Base-by-base conservation (phyloP, 2,888 invertebrate species). In the Hylaea fasciaria region DNA sequence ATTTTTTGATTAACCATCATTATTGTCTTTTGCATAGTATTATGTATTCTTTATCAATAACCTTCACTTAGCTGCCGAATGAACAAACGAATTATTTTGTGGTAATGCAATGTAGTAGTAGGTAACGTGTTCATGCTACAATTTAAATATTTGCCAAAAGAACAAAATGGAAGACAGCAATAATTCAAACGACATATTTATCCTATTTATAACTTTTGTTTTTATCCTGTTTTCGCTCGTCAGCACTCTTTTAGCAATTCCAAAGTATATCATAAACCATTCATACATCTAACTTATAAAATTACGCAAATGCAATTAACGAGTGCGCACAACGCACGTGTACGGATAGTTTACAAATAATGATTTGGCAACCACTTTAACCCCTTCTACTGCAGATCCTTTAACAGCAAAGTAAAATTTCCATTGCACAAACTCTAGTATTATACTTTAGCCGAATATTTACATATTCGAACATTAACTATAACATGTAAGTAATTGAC, bases 261-360 rank as follows among this genome's bases (percentile, higher is more conserved):
- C 77, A 82, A 81, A 82, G 81, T 76, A 66, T 60, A 82, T 76
- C 72, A 80, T 78, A 76, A 79, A 81, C 82, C 76, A 79, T 82
- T 79, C 73, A 76, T 80, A 84, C 69, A 82, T 77, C 82, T 89
- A 89, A 86, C 61, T 57, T 61, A 61, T 85, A 88, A 91, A 86
- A 87, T 89, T 89, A 91, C 82, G 85, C 85, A 87, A 92, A 91
- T 91, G 91, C 91, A 90, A n/a, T n/a, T n/a, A n/a, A 83, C 82
- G 77, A 78, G 82, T 82, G 82, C 85, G 80, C 71, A 71, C 64
- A 65, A 72, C 75, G 77, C 81, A 78, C 77, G 73, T 68, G 59
- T 77, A 79, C 74, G 74, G 74, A 77, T 76, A 79, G 74, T 62
- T 66, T 62, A 78, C 68, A 71, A 67, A 77, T 73, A 77, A 74